Base-by-base conservation (phyloP, 2,888 invertebrate species). In the Gandaritis pyraliata region DNA sequence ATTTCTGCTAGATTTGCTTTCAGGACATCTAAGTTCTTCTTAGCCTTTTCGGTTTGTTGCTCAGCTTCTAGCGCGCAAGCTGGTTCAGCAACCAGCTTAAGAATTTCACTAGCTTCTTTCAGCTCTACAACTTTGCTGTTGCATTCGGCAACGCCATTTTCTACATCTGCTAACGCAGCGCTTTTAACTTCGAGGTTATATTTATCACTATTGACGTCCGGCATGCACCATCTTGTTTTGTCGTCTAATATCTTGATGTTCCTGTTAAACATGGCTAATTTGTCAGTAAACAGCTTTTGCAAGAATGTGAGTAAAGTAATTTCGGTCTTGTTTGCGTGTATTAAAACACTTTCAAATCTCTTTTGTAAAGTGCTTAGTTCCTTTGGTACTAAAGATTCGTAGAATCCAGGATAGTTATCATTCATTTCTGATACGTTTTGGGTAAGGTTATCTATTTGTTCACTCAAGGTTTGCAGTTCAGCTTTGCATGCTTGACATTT, bases 181-280 rank as follows among this genome's bases (percentile, higher is more conserved):
- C 96, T 94, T 87, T 98, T 98, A 0, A 98, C 97, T 91, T 98
- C 97, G 30, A 98, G 93, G 80, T 97, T 98, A 81, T 98, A 98
- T 81, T 96, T 96, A 78, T 98, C 98, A 76, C 97, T 97, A 36
- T 95, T 95, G 0, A 96, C 94, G 78, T 98, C 98, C 0, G 97
- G 97, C 76, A 95, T 94, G 82, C 98, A 98, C 98, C 98, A 98
- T 12, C 95, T 93, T 0, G 97, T 95, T 85, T 98, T 98, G 78
- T 98, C 98, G 66, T 96, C 95, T 69, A 96, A 95, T 1, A 96
- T 95, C 53, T 94, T 93, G 10, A 98, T 94, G 78, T 97, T 95
- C 72, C 97, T 94, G 74, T 97, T 96, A 39, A 98, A 93, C 79
- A 96, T 96, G 49, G 94, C 95, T 59, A 97, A 94, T 77, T 97